phyloP scores from a whole-genome alignment of 2,113 vertebrate genomes.

The Tragelaphus scriptus region DNA sequence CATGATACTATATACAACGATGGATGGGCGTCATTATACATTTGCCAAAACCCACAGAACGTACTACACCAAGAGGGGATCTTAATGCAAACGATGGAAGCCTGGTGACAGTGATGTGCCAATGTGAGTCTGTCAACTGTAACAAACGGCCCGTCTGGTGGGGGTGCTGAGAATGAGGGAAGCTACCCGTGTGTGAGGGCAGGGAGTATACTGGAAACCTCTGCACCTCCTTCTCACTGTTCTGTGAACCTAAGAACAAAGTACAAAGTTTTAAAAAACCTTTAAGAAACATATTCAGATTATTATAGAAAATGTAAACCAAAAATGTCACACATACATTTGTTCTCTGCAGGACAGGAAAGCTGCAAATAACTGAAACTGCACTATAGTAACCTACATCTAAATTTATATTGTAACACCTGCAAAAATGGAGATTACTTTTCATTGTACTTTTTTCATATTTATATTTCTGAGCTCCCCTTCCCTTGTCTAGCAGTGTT shows the following conservation, averaged over 20 bases:
- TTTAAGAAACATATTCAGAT: neutral
- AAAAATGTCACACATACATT: neutral
- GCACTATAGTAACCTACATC: neutral
- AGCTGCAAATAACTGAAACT: neutral
- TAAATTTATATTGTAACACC: neutral
- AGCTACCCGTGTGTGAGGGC: rapidly evolving
- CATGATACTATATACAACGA: neutral
- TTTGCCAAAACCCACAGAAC: neutral
- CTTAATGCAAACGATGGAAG: neutral
- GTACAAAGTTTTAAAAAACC: neutral
- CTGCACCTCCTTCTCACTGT: neutral
- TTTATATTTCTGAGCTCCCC: slow-evolving; percentile 87
- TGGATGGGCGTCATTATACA: neutral
- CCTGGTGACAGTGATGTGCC: neutral
- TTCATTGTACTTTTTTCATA: slow-evolving; percentile 87
- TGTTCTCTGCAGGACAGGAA: neutral
- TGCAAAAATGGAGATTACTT: slow-evolving; percentile 80
- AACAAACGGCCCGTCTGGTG: neutral
- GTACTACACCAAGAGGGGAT: neutral
- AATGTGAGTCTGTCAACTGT: rapidly evolving
- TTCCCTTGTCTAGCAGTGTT: slow-evolving; percentile 90
- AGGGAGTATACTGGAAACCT: neutral
- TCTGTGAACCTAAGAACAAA: neutral
- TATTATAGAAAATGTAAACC: neutral
- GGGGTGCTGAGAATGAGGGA: too few species aligned